Base-by-base conservation (phyloP, 2,113 vertebrate genomes). In the Tonatia bakeri region DNA sequence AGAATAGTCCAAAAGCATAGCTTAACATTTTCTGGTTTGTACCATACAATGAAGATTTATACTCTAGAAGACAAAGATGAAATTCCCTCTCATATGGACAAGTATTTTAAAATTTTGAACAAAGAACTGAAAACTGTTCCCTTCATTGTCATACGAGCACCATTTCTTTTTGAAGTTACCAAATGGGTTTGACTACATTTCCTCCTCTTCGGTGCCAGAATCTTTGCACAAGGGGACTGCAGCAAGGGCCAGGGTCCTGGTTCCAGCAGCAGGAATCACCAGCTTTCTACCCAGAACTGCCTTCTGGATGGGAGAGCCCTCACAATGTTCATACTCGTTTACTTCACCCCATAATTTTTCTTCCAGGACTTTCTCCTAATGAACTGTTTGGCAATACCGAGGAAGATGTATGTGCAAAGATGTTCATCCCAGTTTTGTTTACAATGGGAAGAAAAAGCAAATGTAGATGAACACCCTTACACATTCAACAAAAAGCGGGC, bases 361-460 rank as follows among this genome's bases (percentile, higher is more conserved):
- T 73, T 61, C 31, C 36, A 95, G 56, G 31, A 88, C 95, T 87
- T 47, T 73, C 54, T 93, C 17, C 76, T 76, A 61, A 15, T 43
- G 38, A 31, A 13, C n/a, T 19, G 26, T 54, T 86, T 81, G 47
- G 8, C 36, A 59, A 79, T 38, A 61, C n/a, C 45, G 8, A 83
- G 43, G 73, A 87, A 75, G 52, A 36, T 10, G 38, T 70, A 26
- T 3, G 9, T 59, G 24, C 64, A 87, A 87, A 93, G 36, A 85
- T 64, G 13, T 69, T 83, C 52, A 28, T 59, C 31, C 17, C 0
- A 0, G 4, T 40, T 90, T 92, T 73, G 19, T 36, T 92, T 75
- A 75, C 38, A 81, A 54, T 67, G 64, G 38, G 79, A 91, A 73
- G 20, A 91, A 75, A 95, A 81, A 40, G 19, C 26, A 76, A 87